Percentiles rank a stretch among this genome's conserved stretches.
phyloP scores from a whole-genome alignment of 2,888 invertebrate species.

The Cheilosia scutellata region DNA sequence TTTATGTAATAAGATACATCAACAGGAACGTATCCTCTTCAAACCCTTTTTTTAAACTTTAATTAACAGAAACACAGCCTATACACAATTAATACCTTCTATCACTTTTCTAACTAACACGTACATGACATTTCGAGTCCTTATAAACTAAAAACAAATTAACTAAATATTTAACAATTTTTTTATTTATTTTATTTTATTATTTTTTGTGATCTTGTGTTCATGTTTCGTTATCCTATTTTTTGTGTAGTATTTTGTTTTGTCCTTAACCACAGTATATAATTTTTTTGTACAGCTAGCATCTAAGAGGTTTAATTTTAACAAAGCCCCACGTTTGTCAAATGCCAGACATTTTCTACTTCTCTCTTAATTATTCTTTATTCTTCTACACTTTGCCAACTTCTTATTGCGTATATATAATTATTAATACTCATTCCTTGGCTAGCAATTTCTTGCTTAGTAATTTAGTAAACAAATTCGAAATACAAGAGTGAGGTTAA shows the following conservation, averaged over 20 bases:
- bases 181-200: constrained; percentile 45
- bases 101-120: constrained; percentile 15
- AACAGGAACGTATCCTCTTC: constrained; percentile 40
- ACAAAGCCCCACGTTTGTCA: constrained; percentile 30
- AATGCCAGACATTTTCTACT: constrained; percentile 52
- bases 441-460: constrained; percentile 56
- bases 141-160: constrained; percentile 21
- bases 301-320: constrained; percentile 42
- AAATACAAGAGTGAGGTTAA: constrained; percentile 22
- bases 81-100: constrained; percentile 21
- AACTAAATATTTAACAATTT: constrained; percentile 41
- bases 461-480: constrained; percentile 23
- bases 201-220: background rate
- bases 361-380: constrained; percentile 16
- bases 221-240: too few species aligned
- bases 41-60: constrained; percentile 22
- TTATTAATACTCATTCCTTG: constrained; percentile 31
- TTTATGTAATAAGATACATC: constrained; percentile 26
- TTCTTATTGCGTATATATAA: constrained; percentile 17
- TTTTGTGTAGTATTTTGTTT: constrained; percentile 34
- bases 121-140: constrained; percentile 33
- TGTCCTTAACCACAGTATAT: constrained; percentile 31
- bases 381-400: constrained; percentile 31
- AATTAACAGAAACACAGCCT: constrained; percentile 1
- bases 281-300: constrained; percentile 46